Percentiles rank a stretch among this genome's conserved stretches.
Conservation (phyloP, 2,888 invertebrate species). For the Amiota mariae region DNA sequence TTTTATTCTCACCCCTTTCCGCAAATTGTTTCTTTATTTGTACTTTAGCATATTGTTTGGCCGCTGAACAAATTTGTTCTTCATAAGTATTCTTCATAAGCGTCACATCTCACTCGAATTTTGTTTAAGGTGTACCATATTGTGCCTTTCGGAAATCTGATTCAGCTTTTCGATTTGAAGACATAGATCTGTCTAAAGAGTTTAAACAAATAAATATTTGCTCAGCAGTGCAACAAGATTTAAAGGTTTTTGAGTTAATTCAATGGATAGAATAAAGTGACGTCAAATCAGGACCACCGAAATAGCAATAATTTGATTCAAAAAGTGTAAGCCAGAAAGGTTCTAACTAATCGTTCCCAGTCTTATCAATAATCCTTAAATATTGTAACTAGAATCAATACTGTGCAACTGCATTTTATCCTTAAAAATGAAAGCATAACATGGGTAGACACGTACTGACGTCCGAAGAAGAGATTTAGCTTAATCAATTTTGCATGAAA, state of each 20-base stretch:
- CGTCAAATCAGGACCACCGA: too few species aligned
- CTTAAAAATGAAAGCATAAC: conserved; percentile 37
- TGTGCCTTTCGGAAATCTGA: conserved; percentile 7
- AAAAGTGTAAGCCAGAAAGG: too few species aligned
- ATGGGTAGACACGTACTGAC: too few species aligned
- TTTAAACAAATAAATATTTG: conserved; percentile 57
- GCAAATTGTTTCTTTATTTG: conserved; percentile 50
- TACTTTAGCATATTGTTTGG: conserved; percentile 43
- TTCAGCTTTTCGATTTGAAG: conserved; percentile 6
- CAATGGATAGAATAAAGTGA: too few species aligned
- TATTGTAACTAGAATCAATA: too few species aligned
- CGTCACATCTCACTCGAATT: background rate
- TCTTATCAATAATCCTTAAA: too few species aligned
- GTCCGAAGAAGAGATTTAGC: too few species aligned
- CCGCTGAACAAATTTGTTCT: conserved; percentile 44
- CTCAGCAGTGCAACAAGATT: background rate
- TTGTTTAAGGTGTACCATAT: conserved; percentile 43
- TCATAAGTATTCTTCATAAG: conserved; percentile 28
- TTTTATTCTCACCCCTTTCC: conserved; percentile 19
- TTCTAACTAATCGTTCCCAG: too few species aligned
- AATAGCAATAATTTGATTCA: too few species aligned
- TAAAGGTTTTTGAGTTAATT: too few species aligned
- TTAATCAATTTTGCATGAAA: too few species aligned
- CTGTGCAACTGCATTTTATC: too few species aligned
- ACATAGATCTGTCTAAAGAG: conserved; percentile 47